These are phyloP conservation scores for Vulpes lagopus DNA, from an alignment of 2,113 vertebrate species.

Conservation along the genomic window DNA sequence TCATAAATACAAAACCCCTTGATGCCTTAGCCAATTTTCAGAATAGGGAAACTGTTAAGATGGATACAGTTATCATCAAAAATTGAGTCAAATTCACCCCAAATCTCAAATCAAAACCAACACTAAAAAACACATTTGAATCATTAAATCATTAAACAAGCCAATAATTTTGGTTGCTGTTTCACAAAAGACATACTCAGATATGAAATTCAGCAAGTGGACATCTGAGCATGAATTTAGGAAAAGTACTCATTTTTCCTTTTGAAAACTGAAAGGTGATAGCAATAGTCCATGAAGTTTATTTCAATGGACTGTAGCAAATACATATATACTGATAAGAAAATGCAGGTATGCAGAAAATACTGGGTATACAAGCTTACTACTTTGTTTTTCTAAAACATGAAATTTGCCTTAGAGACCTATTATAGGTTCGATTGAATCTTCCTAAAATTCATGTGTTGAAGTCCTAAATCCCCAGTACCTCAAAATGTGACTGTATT, in stretches of 20 bases:
- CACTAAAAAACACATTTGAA: constrained; percentile 28
- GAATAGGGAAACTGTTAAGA: constrained; percentile 18
- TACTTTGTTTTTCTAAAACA: background rate
- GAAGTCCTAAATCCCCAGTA: background rate
- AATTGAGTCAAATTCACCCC: background rate
- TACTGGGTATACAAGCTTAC: background rate
- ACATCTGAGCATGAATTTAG: background rate
- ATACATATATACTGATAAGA: background rate
- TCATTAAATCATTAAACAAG: constrained; percentile 40
- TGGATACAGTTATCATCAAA: background rate
- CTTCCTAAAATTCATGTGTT: background rate
- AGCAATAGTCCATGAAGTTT: background rate
- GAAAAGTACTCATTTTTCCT: background rate
- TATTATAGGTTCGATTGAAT: background rate
- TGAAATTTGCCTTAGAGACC: background rate
- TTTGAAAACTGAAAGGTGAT: background rate
- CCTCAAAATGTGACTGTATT: background rate
- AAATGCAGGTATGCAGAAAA: background rate
- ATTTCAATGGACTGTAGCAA: background rate
- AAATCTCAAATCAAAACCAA: constrained; percentile 36
- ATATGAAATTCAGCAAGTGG: constrained; percentile 2
- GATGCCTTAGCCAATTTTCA: background rate
- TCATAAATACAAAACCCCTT: constrained; percentile 21
- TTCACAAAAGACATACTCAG: constrained; percentile 20
- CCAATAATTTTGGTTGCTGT: constrained; percentile 34